Conservation (phyloP, 2,113 vertebrate species). For the Vidua macroura region DNA sequence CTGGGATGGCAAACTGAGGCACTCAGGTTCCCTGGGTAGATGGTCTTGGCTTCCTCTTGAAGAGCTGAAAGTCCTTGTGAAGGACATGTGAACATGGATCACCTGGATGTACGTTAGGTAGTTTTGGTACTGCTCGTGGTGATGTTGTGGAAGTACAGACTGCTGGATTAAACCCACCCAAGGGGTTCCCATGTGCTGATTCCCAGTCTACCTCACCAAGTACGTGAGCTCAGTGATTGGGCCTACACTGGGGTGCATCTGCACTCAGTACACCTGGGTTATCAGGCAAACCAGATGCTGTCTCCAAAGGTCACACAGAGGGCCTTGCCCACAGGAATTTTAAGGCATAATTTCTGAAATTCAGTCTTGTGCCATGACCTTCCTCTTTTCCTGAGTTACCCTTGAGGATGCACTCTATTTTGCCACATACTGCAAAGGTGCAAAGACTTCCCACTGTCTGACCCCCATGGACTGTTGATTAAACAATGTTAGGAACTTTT, state of each 20-base stretch:
- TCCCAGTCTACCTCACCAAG: fast-evolving
- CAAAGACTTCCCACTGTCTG: background rate
- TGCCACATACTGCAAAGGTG: background rate
- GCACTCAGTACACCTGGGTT: background rate
- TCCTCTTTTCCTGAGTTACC: background rate
- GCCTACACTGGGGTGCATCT: background rate
- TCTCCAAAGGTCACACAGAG: background rate
- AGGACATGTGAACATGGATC: background rate
- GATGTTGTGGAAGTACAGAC: background rate
- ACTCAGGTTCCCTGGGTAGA: background rate
- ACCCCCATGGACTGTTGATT: background rate
- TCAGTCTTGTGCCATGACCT: background rate
- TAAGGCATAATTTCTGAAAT: background rate
- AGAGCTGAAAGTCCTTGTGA: background rate
- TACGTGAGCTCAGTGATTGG: background rate
- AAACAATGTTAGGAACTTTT: background rate
- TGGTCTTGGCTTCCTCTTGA: background rate
- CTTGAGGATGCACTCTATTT: background rate
- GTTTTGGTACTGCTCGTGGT: background rate
- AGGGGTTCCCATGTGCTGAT: background rate
- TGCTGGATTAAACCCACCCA: background rate
- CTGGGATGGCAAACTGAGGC: background rate
- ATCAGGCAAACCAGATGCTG: background rate
- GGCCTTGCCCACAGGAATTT: background rate
- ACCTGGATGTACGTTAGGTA: background rate